Evolutionary conservation across 2,797 vertebrate species (phyloP), one percentile per base, ranked within the genome.

Genomic region (Lepilemur septentrionalis): DNA sequence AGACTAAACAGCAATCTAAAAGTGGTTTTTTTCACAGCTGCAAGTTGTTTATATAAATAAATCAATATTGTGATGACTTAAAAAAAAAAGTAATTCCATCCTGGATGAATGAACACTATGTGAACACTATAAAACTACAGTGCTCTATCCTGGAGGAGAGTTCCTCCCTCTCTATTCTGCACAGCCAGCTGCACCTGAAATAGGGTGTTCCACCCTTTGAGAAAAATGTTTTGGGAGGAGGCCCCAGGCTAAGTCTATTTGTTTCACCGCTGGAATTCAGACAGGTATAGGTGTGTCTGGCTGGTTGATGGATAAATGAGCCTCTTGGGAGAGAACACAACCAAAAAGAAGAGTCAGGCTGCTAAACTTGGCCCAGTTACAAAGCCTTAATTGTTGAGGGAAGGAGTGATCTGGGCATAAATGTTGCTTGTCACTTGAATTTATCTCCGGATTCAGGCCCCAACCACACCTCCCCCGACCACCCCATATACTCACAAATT

Each of bases 381-480:
- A 75, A 52, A 91, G 59, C 0, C n/a, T 38, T 57, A 11, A 11
- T 8, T 65, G 28, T 48, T 57, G n/a, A 76, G 22, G 32, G 55
- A 93, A 88, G 46, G 28, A 52, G 10, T 65, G 52, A 67, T 72
- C 43, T 80, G 91, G 61, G 55, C 38, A 23, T 32, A 75, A 52
- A 4, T 65, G 94, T 92, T 52, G 11, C 63, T 84, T n/a, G 41
- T 41, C 32, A 43, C 28, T 35, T 52, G 13, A 78, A 50, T 43
- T 72, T 65, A 76, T 89, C n/a, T 80, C 55, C 25, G 41, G 35
- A 76, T 63, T 43, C 20, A 48, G 35, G 32, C 46, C 50, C 28
- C 14, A 20, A 7, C 14, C 20, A 7, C 25, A 32, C 23, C 11
- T 3, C 11, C 9, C 17, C 10, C 32, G 0, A n/a, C 32, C 10